Evolutionary conservation across 1,140 invertebrate genomes (phyloP).

Genomic region (Euwallacea fornicatus): DNA sequence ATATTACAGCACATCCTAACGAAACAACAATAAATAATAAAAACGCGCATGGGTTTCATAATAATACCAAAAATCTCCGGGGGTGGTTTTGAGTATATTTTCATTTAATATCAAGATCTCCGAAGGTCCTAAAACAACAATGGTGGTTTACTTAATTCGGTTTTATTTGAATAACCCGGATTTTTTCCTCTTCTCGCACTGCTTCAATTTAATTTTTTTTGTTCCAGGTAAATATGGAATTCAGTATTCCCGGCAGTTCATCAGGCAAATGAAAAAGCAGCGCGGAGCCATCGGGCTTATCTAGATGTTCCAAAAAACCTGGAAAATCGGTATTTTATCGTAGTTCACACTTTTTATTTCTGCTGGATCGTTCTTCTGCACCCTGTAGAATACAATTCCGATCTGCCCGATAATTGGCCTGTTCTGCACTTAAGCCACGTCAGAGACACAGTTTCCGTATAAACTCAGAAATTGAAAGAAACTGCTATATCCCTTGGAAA

Average conservation of each 20-base stretch:
- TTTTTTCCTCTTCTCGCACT: constrained; percentile 22
- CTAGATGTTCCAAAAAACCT: constrained; percentile 29
- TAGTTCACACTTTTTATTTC: constrained; percentile 14
- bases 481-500: too few species aligned
- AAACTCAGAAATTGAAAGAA: too few species aligned
- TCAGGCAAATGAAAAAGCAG: constrained; percentile 25
- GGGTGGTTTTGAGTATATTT: neutral
- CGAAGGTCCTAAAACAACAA: constrained; percentile 20
- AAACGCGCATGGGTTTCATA: too few species aligned
- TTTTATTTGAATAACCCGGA: constrained; percentile 27
- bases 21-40: too few species aligned
- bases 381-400: neutral
- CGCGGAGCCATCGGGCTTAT: constrained; percentile 28
- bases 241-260: constrained; percentile 24
- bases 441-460: too few species aligned
- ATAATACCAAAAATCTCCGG: too few species aligned
- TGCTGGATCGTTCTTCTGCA: neutral
- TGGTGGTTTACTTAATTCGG: constrained; percentile 20
- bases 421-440: too few species aligned
- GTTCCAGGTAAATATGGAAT: constrained; percentile 36
- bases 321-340: constrained; percentile 29
- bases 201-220: constrained; percentile 36
- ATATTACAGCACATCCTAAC: too few species aligned
- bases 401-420: too few species aligned
- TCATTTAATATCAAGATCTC: neutral